Evolutionary conservation across 2,888 invertebrate species (phyloP), one percentile per base, ranked within the genome.

Genomic region (Cephus spinipes): DNA sequence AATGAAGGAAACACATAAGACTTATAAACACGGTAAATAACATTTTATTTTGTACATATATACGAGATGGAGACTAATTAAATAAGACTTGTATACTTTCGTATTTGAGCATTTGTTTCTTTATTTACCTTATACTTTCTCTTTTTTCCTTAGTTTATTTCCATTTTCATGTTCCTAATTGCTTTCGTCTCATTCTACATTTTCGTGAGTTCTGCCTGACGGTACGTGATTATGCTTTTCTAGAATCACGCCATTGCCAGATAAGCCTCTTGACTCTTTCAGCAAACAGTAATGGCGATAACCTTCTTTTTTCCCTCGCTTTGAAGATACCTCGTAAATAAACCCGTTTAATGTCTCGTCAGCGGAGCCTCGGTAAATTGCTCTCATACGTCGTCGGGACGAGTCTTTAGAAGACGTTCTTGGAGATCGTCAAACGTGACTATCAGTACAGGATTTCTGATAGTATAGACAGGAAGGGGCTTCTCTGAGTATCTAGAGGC

Each of bases 71-170:
- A 71, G 82, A 85, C 84, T 81, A 82, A 88, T 87, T 86, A 87
- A 89, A 89, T 76, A 75, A 82, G 78, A 84, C 85, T 88, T 88
- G 82, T 87, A 87, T 88, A 87, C 87, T 89, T 89, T 89, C 85
- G 73, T 89, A 89, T 55, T 23, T 55, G 55, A 55, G 55, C 55
- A 55, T 9, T 55, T 55, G 23, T 55, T 55, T 55, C 55, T 55
- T 9, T 15, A 55, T 6, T 69, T 73, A 34, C 4, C 71, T 34
- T 55, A 73, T 69, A 9, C 30, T 69, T 40, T 31, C 33, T 11
- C 68, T 55, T 11, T 12, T 73, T 68, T 23, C 12, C 68, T 55
- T 11, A 15, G 6, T 69, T 32, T 40, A 76, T 55, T 55, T 55
- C 9, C 40, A 40, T 15, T 40, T 15, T 40, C 40, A 40, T 15